These are phyloP conservation scores for Idris sp. DNA, from an alignment of 1,140 invertebrate species.

Conservation along the genomic window DNA sequence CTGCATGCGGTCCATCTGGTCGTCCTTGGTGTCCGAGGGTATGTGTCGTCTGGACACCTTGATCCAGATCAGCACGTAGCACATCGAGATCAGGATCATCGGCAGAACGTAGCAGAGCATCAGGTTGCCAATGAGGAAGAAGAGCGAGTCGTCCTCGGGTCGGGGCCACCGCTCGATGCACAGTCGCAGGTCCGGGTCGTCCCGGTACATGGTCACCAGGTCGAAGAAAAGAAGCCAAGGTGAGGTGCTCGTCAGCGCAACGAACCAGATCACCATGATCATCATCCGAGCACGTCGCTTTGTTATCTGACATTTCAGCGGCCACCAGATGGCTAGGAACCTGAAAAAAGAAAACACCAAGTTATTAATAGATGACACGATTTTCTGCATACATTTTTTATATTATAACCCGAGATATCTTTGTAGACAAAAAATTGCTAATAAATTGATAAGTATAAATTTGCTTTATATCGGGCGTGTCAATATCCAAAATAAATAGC, in stretches of 20 bases:
- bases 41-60: slow-evolving; percentile 92
- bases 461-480: too few relatives aligned
- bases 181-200: slow-evolving; percentile 84
- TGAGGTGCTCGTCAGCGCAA: slow-evolving; percentile 88
- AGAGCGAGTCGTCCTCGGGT: slow-evolving; percentile 86
- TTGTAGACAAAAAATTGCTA: too few relatives aligned
- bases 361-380: too few relatives aligned
- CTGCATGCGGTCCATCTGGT: slow-evolving; percentile 93
- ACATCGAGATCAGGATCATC: slow-evolving; percentile 92
- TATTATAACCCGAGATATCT: too few relatives aligned
- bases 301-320: slow-evolving; percentile 93
- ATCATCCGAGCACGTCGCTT: slow-evolving; percentile 89
- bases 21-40: slow-evolving; percentile 93
- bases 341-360: slow-evolving; percentile 74
- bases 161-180: slow-evolving; percentile 92
- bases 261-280: slow-evolving; percentile 94
- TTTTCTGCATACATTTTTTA: too few relatives aligned
- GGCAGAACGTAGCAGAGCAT: slow-evolving; percentile 95
- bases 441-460: too few relatives aligned
- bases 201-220: slow-evolving; percentile 85
- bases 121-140: slow-evolving; percentile 93
- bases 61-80: slow-evolving; percentile 95
- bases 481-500: too few relatives aligned
- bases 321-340: slow-evolving; percentile 97
- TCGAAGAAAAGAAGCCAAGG: slow-evolving; percentile 95